Evolutionary conservation across 2,797 vertebrate species (phyloP).

Genomic region (Typhlichthys eigenmanni): DNA sequence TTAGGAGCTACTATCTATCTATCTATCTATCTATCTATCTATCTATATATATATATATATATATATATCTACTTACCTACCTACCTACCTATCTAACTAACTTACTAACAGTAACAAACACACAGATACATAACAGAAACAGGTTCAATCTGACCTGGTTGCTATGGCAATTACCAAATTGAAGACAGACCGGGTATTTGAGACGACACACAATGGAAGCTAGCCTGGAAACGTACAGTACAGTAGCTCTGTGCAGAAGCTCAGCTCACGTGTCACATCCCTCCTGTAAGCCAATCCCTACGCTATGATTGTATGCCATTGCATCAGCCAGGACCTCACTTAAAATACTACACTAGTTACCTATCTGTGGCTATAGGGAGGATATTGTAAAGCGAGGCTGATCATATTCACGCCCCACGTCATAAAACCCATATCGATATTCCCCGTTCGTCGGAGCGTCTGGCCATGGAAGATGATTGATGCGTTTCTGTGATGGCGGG

Average conservation of each 20-base stretch:
- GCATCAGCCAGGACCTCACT: conserved; percentile 3
- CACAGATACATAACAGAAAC: too few species aligned
- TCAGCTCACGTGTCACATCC: too few species aligned
- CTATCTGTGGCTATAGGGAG: conserved; percentile 42
- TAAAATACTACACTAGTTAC: conserved; percentile 14
- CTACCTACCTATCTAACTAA: too few species aligned
- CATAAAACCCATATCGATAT: conserved; percentile 68
- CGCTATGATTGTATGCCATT: conserved; percentile 38
- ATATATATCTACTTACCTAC: too few species aligned
- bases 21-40: too few species aligned
- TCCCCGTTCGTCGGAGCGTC: conserved; percentile 60
- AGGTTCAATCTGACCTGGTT: background rate
- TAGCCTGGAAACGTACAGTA: background rate
- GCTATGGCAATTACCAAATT: background rate
- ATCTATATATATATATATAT: too few species aligned
- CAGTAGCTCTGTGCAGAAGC: background rate
- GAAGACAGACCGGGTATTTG: background rate
- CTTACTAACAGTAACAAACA: too few species aligned
- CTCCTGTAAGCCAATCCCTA: conserved; percentile 2
- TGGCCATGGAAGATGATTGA: conserved; percentile 69
- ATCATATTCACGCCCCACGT: conserved; percentile 64
- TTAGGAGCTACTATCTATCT: too few species aligned
- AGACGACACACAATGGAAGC: background rate
- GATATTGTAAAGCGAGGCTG: conserved; percentile 39
- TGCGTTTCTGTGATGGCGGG: conserved; percentile 57